Conservation (phyloP, 2,113 vertebrate genomes). For the Elephantulus edwardii region DNA sequence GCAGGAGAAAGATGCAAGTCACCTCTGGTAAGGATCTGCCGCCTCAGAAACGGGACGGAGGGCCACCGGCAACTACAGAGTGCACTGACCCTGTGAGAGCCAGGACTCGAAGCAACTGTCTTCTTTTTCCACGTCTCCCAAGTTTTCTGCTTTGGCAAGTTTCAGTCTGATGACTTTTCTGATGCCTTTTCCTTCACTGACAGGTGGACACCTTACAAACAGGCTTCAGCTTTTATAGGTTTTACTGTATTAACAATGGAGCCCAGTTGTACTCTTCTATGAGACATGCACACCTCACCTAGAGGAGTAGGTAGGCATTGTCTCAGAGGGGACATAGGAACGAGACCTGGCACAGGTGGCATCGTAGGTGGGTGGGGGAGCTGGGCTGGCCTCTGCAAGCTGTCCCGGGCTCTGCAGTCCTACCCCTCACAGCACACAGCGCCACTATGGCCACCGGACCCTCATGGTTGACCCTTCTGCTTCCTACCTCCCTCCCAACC, state of each 20-base stretch:
- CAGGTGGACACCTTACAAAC: not conserved
- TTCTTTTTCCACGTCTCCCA: not conserved
- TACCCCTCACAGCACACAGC: not conserved
- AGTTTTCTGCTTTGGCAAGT: not conserved
- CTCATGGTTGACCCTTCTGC: fast-evolving
- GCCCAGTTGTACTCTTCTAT: not conserved
- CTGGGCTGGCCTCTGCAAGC: too few relatives aligned
- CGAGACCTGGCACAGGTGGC: not conserved
- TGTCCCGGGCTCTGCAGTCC: not conserved
- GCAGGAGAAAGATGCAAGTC: too few relatives aligned
- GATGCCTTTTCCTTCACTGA: not conserved
- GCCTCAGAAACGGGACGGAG: too few relatives aligned
- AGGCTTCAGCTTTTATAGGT: not conserved
- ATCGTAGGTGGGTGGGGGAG: not conserved
- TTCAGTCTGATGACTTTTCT: too few relatives aligned
- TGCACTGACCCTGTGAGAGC: too few relatives aligned
- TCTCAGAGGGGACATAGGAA: too few relatives aligned
- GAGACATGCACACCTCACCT: not conserved
- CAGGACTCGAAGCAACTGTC: too few relatives aligned
- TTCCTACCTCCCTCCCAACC: not conserved
- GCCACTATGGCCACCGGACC: not conserved
- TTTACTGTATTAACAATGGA: not conserved
- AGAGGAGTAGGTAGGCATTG: not conserved
- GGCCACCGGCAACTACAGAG: too few relatives aligned
- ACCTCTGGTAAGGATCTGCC: too few relatives aligned